Evolutionary conservation across 2,888 invertebrate species (phyloP), one percentile per base, ranked within the genome.

Genomic region (Drosophila mercatorum): DNA sequence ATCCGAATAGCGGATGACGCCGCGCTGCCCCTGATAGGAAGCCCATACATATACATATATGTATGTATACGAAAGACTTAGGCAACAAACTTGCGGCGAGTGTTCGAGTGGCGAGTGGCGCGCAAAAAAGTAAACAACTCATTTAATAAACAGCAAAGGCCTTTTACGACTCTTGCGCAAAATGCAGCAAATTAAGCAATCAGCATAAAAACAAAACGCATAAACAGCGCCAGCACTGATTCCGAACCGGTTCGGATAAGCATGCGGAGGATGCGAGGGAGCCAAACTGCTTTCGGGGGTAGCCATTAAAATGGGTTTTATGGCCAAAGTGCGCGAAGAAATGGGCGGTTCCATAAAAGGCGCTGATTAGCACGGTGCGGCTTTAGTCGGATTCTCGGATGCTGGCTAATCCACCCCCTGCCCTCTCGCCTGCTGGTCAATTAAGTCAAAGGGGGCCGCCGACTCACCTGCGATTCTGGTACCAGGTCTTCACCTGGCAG

Each of bases 401-500:
- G 31, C 44, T 34, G 36, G 7, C 36, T 34, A 5, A 53, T 14
- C 53, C 52, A 11, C n/a, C 22, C 44, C 28, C 14, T 5, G 41
- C 8, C 10, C 14, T 17, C 41, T 17, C 41, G 12, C 31, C 34
- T 51, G n/a, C 28, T 56, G 56, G 38, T 40, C 47, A 76, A 61
- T 68, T 72, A 80, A 63, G 51, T 65, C 62, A 78, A 78, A 78
- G 66, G 66, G 40, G 12, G 26, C 87, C 78, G 78, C 61, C 62
- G 38, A 81, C 95, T 95, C 93, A 98, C 98, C 99, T 96, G 94
- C 99, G 95, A 93, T 99, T 99, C 94, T 99, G 99, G 93, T 99
- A 99, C 99, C 99, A 99, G 89, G 99, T 99, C 94, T 99, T 99
- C 92, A 99, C 99, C 95, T 99, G 99, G 62, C 99, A 99, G 94